Base-by-base conservation (phyloP, 2,113 vertebrate species). In the Pyxicephalus adspersus region DNA sequence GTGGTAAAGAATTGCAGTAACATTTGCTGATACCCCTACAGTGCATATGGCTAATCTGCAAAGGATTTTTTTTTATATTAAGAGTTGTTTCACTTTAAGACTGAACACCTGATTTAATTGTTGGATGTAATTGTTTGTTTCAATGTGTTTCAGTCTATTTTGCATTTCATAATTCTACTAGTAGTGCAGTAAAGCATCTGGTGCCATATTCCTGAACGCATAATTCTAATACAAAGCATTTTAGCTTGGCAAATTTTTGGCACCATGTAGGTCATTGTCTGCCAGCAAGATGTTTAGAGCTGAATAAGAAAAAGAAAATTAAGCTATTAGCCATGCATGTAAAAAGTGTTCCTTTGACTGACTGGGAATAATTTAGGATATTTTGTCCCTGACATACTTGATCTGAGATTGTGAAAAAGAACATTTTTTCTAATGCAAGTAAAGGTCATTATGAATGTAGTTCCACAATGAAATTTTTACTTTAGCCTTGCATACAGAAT, bases 181-280 rank as follows among this genome's bases (percentile, higher is more conserved):
- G 52, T 28, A 34, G 28, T n/a, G 20, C 71, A 60, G n/a, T 38
- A 73, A 58, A 73, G 5, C 70, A 73, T 58, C 54, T 73, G 28
- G 28, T 17, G 54, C n/a, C 55, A 73, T 34, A 31, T 34, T 58
- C 29, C 13, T 58, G 71, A 31, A 23, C 71, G 34, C 54, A 60
- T 60, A 58, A 58, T 28, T 64, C 18, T 64, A 65, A 64, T 31
- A 65, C 13, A 77, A 77, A 29, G 11, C 61, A 64, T 65, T 76
- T 55, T 38, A 66, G 28, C 31, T 74, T 76, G 58, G 70, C 38
- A 45, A 76, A 45, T 76, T 26, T 76, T 22, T 76, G 50, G 64
- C 76, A 55, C 51, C 76, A 66, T 34, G 50, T 77, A 77, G 76
- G 51, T 66, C 76, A 77, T 55, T 20, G 15, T 66, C 11, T 77